Base-by-base conservation (phyloP, 2,797 vertebrate species). In the Ceyx erithaca region DNA sequence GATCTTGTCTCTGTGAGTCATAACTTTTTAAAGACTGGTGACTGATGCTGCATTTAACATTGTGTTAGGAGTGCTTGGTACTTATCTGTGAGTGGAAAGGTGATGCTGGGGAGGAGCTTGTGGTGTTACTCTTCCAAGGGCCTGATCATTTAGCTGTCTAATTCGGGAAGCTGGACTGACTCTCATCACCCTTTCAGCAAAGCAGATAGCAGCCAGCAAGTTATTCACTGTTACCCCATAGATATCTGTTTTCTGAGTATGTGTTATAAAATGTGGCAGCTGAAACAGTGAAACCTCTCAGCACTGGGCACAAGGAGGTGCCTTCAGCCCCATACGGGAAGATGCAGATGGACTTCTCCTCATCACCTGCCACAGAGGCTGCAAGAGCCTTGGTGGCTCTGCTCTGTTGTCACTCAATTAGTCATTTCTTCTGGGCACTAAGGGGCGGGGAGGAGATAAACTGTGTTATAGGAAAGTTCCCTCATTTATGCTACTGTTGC, bases 131-230 rank as follows among this genome's bases (percentile, higher is more conserved):
- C 95, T 96, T 92, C 85, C 54, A 69, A 88, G 85, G 62, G 69
- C 55, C 88, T 77, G 87, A 63, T 86, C 21, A 8, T 92, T 96
- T 58, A 69, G 41, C 88, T 89, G 19, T 94, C 87, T 94, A 94
- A 94, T 94, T 91, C 93, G 86, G 92, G 94, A 83, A 89, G 78
- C 26, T 6, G 41, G 67, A 62, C 92, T 86, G 72, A 43, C 91
- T 92, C 79, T 95, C 96, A 92, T 95, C 96, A 91, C 84, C 79
- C 94, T 96, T 96, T 95, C 96, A 94, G 90, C 58, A 4, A 59
- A 87, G 80, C 83, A 92, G 94, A 88, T 80, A 95, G 87, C 75
- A 73, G 87, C 89, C 89, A 91, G 87, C 6, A 2, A 82, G 63
- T 93, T 94, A 90, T 79, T 92, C 82, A 67, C 63, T 1, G 1